Evolutionary conservation across 2,888 invertebrate genomes (phyloP).

Genomic region (Eristalis intricaria): DNA sequence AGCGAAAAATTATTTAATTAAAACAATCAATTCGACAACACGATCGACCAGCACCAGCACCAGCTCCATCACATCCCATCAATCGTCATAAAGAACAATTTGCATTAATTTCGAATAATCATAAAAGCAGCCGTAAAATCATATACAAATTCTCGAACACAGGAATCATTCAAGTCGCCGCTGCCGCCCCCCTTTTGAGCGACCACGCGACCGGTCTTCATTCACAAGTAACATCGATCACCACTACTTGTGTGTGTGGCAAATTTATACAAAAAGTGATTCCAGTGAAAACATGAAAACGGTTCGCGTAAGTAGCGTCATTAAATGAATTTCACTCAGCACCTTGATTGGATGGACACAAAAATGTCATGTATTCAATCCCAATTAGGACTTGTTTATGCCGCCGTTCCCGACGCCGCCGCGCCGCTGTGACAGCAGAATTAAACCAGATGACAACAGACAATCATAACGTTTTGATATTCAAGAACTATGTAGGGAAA

Average conservation of each 20-base stretch:
- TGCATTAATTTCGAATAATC: constrained; percentile 52
- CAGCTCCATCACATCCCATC: not conserved
- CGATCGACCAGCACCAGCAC: not conserved
- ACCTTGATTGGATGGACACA: not conserved
- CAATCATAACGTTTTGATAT: constrained; percentile 21
- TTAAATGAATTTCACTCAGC: not conserved
- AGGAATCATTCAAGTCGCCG: constrained; percentile 32
- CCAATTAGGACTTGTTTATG: constrained; percentile 4
- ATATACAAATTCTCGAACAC: constrained; percentile 24
- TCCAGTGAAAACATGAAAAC: not conserved
- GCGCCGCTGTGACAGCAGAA: too few relatives aligned
- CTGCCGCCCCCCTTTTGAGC: not conserved
- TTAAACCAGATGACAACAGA: constrained; percentile 5
- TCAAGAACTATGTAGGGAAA: not conserved
- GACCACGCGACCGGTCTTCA: not conserved
- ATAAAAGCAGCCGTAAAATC: constrained; percentile 38
- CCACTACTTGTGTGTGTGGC: not conserved
- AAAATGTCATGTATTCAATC: not conserved
- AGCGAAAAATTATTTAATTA: not conserved
- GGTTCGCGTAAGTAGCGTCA: constrained; percentile 9
- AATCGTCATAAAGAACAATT: constrained; percentile 18
- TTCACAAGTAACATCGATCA: constrained; percentile 8
- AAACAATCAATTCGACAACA: constrained; percentile 29
- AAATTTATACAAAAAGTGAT: constrained; percentile 12
- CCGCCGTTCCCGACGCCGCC: not conserved